phyloP scores from a whole-genome alignment of 2,113 vertebrate genomes.

The Fulmarus glacialis region DNA sequence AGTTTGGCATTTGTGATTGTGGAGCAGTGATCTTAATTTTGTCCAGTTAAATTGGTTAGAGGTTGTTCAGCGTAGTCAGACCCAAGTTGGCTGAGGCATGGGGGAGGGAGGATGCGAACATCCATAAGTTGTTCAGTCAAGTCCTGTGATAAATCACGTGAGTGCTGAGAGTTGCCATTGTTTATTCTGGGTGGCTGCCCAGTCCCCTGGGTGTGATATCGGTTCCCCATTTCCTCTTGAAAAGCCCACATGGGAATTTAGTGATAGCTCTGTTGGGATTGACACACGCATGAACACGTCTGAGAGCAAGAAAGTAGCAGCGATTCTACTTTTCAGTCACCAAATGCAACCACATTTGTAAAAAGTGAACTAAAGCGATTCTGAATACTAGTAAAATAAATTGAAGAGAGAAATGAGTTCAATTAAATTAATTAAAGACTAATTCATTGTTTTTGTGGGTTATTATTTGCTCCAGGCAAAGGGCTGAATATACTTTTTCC shows the following conservation, averaged over 20 bases:
- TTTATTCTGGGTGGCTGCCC: neutral
- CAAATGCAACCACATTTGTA: neutral
- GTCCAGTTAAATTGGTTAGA: neutral
- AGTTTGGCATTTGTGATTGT: neutral
- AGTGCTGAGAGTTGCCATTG: neutral
- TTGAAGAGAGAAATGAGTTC: neutral
- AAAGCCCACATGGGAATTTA: neutral
- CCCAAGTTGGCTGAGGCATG: neutral
- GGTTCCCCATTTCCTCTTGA: neutral
- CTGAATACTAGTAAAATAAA: neutral
- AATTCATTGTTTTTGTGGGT: neutral
- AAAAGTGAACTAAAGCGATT: neutral
- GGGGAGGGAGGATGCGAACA: neutral
- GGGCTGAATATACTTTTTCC: neutral
- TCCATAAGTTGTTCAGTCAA: neutral
- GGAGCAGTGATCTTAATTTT: neutral
- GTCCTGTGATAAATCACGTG: neutral
- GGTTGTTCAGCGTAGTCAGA: neutral
- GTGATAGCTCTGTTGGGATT: neutral
- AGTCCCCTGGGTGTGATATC: neutral
- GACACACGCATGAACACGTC: rapidly evolving
- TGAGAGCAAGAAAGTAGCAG: neutral
- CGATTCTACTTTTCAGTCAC: neutral
- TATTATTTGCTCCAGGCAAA: neutral
- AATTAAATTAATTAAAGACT: neutral